Evolutionary conservation across 2,797 vertebrate species (phyloP), one percentile per base, ranked within the genome.

Genomic region (Platyrinchus mystaceus): DNA sequence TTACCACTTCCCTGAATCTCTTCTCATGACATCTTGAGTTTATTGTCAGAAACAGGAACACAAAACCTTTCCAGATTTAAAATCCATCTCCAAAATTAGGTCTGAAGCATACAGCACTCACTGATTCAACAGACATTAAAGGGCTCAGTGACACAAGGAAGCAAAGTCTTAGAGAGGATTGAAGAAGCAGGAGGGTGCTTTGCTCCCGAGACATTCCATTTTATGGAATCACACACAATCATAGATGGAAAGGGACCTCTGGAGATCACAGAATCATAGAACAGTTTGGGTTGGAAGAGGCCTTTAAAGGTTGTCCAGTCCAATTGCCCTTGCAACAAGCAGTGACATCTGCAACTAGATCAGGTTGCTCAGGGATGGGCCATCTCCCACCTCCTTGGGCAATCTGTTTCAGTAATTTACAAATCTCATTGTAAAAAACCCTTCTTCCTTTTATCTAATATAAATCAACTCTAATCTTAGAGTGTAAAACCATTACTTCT

Each of bases 101-200:
- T 39, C 36, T 64, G 53, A 75, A 58, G 16, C 24, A 36, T 60
- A 53, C 3, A 71, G 46, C n/a, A 81, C 8, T 47, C 26, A 59
- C 16, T 85, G 62, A 79, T 84, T 87, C 46, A 66, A 39, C 43
- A 86, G 36, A 43, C 70, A 19, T 62, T 90, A 55, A 58, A 84
- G 50, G 10, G 10, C 46, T 95, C 15, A 15, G 53, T 64, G 62
- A 39, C 39, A 73, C 17, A 75, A 26, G 52, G n/a, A 41, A 47
- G 27, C 1, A 1, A 86, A 83, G 6, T n/a, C 19, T 53, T 58
- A 49, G n/a, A 84, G 63, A 64, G 15, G 52, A 11, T 0, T 52
- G 24, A 90, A 79, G 37, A 71, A 74, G 3, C 0, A 0, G 19
- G 26, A 74, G 2, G 2, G 1, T 44, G 10, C 43, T 63, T 58